A percentile compares a stretch with the other conserved stretches of the same genome.
phyloP scores from a whole-genome alignment of 2,113 vertebrate species.

The Nibea coibor region DNA sequence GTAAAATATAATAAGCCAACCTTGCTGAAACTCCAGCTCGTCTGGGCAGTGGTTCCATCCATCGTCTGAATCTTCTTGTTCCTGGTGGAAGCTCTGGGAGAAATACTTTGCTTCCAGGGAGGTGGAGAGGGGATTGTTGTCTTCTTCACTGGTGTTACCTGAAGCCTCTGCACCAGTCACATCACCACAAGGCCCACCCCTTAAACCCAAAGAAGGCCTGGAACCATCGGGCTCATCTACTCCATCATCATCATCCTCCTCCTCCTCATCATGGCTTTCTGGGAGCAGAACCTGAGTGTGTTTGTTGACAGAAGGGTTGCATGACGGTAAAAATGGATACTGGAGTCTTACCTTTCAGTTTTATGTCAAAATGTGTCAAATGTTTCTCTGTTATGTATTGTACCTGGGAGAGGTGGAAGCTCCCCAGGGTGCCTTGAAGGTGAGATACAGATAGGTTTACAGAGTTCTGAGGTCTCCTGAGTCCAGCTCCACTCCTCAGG shows the following conservation, averaged over 20 bases:
- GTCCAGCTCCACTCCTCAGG: constrained; percentile 68
- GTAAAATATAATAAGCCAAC: constrained; percentile 41
- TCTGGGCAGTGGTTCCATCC: constrained; percentile 77
- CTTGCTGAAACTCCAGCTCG: constrained; percentile 77
- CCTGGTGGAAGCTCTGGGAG: constrained; percentile 82
- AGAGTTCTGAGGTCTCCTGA: constrained; percentile 59
- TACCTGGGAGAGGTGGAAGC: constrained; percentile 75
- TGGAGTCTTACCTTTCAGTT: neutral
- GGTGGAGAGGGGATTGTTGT: constrained; percentile 53
- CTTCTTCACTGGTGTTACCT: constrained; percentile 56
- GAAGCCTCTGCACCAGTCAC: constrained; percentile 54
- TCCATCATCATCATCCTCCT: constrained; percentile 50
- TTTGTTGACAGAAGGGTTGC: neutral
- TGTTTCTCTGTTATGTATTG: neutral
- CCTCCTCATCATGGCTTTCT: constrained; percentile 48
- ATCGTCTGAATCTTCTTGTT: constrained; percentile 72
- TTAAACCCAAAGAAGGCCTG: constrained; percentile 51
- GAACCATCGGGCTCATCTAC: constrained; percentile 62
- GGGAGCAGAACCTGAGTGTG: constrained; percentile 47
- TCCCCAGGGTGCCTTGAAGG: constrained; percentile 68
- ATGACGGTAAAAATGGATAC: neutral
- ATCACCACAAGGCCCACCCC: constrained; percentile 69
- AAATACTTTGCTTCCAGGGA: constrained; percentile 84
- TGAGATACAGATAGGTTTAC: constrained; percentile 29
- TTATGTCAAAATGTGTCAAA: neutral